Evolutionary conservation across 2,797 vertebrate species (phyloP), one percentile per base, ranked within the genome.

Genomic region (Anabacerthia variegaticeps): DNA sequence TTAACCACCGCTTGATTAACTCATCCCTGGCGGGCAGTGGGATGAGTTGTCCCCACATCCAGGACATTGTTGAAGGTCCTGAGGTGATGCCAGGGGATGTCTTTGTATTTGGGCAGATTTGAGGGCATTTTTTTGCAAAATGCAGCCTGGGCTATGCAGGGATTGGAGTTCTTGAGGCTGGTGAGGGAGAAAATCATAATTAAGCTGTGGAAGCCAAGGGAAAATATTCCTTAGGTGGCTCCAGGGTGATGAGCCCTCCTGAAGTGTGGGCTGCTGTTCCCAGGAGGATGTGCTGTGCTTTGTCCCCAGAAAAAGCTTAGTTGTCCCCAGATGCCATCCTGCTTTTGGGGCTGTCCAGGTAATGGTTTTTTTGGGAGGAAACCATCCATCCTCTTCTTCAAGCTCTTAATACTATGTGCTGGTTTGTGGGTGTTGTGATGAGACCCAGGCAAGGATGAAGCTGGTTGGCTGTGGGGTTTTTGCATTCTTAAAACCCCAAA

Each of bases 391-490:
- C 8, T 73, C 52, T 39, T 56, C 59, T 37, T 65, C 51, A 27
- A 44, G 28, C 36, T 56, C 49, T 30, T 65, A 44, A 52, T 15
- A 14, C n/a, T 34, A 10, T 9, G 26, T 52, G 28, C 28, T 52
- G 51, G 28, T 19, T 52, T 30, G 51, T 52, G 51, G 17, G 28
- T 52, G 28, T 18, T 52, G 28, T 46, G 59, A 2, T 56, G 54
- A 71, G 13, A 32, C 14, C 30, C 43, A 34, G 59, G 46, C 21
- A 51, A 37, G 22, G 67, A 26, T 5, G 16, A 68, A 55, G 49
- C 49, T 44, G 24, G 12, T 8, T 0, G 1, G n/a, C 21, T 1
- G 9, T 34, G 7, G 4, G 9, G 0, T 8, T 62, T 74, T 56
- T 34, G 49, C 30, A 9, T 86, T 63, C 30, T 32, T 21, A 4